Conservation (phyloP, 2,888 invertebrate species). For the Iphiclides podalirius region DNA sequence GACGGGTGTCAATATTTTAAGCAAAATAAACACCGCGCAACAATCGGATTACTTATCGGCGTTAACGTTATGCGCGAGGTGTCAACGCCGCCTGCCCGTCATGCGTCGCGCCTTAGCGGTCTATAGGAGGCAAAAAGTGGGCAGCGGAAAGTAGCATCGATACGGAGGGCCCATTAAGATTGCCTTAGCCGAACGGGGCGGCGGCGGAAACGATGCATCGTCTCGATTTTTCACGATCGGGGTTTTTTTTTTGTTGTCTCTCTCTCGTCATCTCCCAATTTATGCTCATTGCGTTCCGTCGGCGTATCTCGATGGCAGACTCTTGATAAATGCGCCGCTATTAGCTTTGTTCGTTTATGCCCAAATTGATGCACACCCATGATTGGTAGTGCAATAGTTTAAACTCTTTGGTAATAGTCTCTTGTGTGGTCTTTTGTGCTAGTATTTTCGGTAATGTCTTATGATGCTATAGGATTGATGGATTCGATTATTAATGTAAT, state of each 20-base stretch:
- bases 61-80: slow-evolving; percentile 9
- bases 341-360: too few relatives aligned
- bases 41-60: slow-evolving; percentile 12
- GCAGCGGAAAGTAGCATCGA: neutral
- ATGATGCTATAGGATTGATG: too few relatives aligned
- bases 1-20: slow-evolving; percentile 12
- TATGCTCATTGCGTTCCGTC: slow-evolving; percentile 14
- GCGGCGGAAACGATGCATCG: slow-evolving; percentile 9
- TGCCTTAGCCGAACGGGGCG: slow-evolving; percentile 14
- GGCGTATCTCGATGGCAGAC: neutral
- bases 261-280: slow-evolving; percentile 9
- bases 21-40: slow-evolving; percentile 9
- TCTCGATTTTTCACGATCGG: too few relatives aligned
- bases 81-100: slow-evolving; percentile 10
- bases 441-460: too few relatives aligned
- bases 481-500: too few relatives aligned
- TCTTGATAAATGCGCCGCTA: too few relatives aligned
- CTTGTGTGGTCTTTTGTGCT: too few relatives aligned
- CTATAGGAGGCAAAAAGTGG: slow-evolving; percentile 18
- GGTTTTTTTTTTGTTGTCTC: too few relatives aligned
- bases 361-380: too few relatives aligned
- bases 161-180: slow-evolving; percentile 10
- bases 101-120: slow-evolving; percentile 4
- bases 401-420: too few relatives aligned
- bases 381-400: too few relatives aligned